phyloP scores from a whole-genome alignment of 1,140 invertebrate genomes.

The Zophobas atratus region DNA sequence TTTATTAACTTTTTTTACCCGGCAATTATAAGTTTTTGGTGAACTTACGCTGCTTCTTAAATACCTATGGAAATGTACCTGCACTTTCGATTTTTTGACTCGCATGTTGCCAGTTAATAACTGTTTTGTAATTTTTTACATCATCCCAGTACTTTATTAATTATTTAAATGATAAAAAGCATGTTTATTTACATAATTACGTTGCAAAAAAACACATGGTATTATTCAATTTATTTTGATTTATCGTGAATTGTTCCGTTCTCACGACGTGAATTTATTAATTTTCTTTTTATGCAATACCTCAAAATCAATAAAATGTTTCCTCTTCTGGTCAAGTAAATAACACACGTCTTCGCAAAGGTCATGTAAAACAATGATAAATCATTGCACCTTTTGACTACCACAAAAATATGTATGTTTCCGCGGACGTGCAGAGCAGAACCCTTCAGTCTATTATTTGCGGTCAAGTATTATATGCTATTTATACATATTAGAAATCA shows the following conservation, averaged over 20 bases:
- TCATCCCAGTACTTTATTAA: not conserved
- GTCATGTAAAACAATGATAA: constrained; percentile 20
- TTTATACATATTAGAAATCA: constrained; percentile 40
- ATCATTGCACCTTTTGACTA: constrained; percentile 10
- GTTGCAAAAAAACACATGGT: constrained; percentile 1
- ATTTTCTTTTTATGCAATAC: constrained; percentile 3
- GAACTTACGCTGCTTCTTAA: no score
- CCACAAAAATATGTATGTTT: not conserved
- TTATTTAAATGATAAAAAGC: not conserved
- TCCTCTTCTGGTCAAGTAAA: constrained; percentile 26
- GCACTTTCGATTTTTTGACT: not conserved
- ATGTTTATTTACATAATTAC: constrained; percentile 14
- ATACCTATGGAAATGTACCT: no score
- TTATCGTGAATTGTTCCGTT: constrained; percentile 14
- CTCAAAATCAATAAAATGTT: not conserved
- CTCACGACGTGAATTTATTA: constrained; percentile 19
- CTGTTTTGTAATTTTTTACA: not conserved
- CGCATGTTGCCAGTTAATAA: not conserved
- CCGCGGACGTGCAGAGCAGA: constrained; percentile 18
- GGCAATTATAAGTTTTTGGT: no score
- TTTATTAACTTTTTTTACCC: no score
- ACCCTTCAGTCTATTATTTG: constrained; percentile 34
- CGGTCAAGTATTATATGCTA: constrained; percentile 8
- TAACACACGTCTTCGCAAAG: constrained; percentile 21
- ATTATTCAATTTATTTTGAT: constrained; percentile 3